Evolutionary conservation across 2,113 vertebrate species (phyloP), one percentile per base, ranked within the genome.

Genomic region (Mobula birostris): DNA sequence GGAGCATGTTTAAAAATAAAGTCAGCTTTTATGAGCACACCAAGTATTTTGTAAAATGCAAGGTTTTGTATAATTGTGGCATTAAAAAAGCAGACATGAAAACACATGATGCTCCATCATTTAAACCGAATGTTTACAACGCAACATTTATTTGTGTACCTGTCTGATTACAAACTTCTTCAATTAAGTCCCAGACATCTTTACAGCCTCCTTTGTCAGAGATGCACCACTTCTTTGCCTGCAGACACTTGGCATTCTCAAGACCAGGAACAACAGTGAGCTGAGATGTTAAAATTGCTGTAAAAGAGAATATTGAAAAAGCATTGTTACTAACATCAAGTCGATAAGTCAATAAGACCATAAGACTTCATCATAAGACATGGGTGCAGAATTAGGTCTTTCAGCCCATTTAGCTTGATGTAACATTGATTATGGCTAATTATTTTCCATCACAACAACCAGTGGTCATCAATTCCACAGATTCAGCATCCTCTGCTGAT

Each of bases 151-250:
- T 97, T 97, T 97, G 96, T 79, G 78, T 92, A 94, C 94, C 94
- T 94, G 85, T 91, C 58, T 68, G 21, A 94, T 94, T 95, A 94
- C 97, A 98, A 94, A 95, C 85, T 1, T 96, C 95, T 95, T 97
- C 96, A 94, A 96, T 24, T 17, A 94, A 4, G 61, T 94, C 95
- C 97, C 97, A 97, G 58, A 95, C 8, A 48, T 56, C 94, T 40
- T 95, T 77, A 94, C 97, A 97, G 78, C 95, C 95, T 0, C 94
- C 94, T 83, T 82, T 56, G 94, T 94, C 95, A 27, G 87, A 94
- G 90, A 95, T 72, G 83, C 97, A 97, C 56, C 94, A 95, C 27
- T 97, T 95, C 83, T 76, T 96, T 94, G 96, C 74, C 12, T 95
- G 74, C 0, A 87, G 94, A 95, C 97, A 97, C 0, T 96, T 95